A percentile compares a stretch with the other conserved stretches of the same genome.
Conservation (phyloP, 2,888 invertebrate genomes). For the Dilophus febrilis region DNA sequence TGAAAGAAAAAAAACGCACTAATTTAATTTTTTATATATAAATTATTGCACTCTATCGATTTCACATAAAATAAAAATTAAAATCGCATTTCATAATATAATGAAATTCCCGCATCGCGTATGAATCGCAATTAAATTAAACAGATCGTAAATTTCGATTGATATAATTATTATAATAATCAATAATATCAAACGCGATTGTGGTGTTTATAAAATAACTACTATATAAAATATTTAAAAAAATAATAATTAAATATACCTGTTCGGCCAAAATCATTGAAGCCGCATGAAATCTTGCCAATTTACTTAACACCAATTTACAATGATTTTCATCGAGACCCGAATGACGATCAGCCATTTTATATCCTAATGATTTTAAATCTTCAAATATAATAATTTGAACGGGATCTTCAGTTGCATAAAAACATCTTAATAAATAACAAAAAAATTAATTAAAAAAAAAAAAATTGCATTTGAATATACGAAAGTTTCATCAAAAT, state of each 20-base stretch:
- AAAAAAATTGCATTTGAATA: too few relatives aligned
- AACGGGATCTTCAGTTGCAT: constrained; percentile 3
- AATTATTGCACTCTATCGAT: too few relatives aligned
- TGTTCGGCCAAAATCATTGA: constrained; percentile 35
- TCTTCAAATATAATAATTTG: constrained; percentile 33
- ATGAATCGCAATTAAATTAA: not conserved
- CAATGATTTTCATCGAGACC: constrained; percentile 37
- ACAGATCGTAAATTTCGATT: not conserved
- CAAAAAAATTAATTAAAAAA: constrained; percentile 3
- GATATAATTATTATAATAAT: too few relatives aligned
- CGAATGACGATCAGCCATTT: constrained; percentile 32
- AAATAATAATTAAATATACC: constrained; percentile 15
- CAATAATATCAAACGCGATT: too few relatives aligned
- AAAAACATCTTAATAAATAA: not conserved
- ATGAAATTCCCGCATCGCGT: too few relatives aligned
- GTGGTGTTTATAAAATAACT: too few relatives aligned
- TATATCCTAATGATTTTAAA: constrained; percentile 31
- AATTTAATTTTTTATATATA: too few relatives aligned
- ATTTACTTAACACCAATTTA: constrained; percentile 30
- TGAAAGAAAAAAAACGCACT: too few relatives aligned
- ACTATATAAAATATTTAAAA: not conserved
- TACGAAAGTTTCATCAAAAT: not conserved
- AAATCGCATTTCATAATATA: too few relatives aligned
- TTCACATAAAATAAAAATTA: too few relatives aligned
- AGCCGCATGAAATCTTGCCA: constrained; percentile 36